Evolutionary conservation across 2,797 vertebrate species (phyloP).

Genomic region (Urosaurus nigricauda): DNA sequence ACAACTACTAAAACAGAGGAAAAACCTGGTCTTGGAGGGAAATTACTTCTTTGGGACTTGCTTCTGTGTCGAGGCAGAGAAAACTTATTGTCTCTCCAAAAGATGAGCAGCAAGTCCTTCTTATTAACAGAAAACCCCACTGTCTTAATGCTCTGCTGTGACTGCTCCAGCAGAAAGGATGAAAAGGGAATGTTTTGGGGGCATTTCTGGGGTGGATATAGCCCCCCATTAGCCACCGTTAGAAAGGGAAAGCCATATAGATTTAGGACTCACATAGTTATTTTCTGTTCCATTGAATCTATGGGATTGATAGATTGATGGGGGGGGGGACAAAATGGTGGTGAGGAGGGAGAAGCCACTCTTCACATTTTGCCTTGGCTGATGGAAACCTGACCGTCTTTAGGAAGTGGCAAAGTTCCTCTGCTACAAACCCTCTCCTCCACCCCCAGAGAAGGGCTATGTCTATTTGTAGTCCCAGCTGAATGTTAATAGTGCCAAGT

Average conservation of each 20-base stretch:
- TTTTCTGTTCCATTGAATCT: neutral
- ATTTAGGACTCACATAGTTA: neutral
- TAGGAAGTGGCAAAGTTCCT: neutral
- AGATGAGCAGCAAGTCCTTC: neutral
- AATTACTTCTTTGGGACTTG: constrained; percentile 30
- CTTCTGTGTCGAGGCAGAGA: too few relatives aligned
- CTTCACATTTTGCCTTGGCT: neutral
- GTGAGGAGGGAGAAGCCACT: neutral
- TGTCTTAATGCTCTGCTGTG: neutral
- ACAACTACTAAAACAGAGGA: neutral
- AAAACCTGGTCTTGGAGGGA: rapidly evolving
- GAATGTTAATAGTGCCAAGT: neutral
- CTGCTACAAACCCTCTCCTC: neutral
- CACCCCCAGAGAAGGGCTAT: neutral
- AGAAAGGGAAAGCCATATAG: neutral
- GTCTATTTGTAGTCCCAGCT: neutral
- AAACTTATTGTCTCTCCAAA: neutral
- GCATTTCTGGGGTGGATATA: neutral
- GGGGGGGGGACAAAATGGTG: neutral
- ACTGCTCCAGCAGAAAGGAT: neutral
- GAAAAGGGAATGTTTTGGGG: neutral
- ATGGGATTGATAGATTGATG: too few relatives aligned
- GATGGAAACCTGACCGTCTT: neutral
- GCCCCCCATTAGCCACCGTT: too few relatives aligned
- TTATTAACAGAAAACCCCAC: neutral